A percentile compares a stretch with the other conserved stretches of the same genome.
Evolutionary conservation across 2,113 vertebrate genomes (phyloP).

Genomic region (Crotalus viridis): DNA sequence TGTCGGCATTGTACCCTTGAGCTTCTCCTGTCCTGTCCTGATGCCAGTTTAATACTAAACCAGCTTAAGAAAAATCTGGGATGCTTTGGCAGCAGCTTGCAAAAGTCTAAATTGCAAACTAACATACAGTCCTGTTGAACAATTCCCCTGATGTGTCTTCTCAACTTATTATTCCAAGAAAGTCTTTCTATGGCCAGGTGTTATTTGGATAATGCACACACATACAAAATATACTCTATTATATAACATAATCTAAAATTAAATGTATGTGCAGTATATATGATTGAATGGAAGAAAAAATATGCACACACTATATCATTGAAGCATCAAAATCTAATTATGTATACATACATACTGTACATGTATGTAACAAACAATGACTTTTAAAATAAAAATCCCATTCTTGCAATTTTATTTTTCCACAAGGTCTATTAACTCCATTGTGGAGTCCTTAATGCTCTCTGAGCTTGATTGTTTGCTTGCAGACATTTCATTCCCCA

Average conservation of each 20-base stretch:
- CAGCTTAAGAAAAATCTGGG: not conserved
- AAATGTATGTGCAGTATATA: not conserved
- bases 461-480: not conserved
- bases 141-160: not conserved
- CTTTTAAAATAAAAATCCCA: not conserved
- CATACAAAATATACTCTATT: not conserved
- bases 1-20: not conserved
- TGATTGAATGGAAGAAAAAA: not conserved
- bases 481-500: not conserved
- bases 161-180: not conserved
- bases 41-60: not conserved
- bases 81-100: not conserved
- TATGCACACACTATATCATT: not conserved
- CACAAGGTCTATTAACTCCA: not conserved
- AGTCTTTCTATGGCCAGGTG: not conserved
- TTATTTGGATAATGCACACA: not conserved
- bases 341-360: not conserved
- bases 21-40: not conserved
- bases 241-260: not conserved
- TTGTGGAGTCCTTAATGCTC: not conserved
- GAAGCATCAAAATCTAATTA: not conserved
- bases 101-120: not conserved
- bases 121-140: not conserved
- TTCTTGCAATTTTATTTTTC: not conserved
- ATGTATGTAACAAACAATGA: not conserved